Evolutionary conservation across 2,888 invertebrate species (phyloP), one percentile per base, ranked within the genome.

Genomic region (Ischnura elegans): DNA sequence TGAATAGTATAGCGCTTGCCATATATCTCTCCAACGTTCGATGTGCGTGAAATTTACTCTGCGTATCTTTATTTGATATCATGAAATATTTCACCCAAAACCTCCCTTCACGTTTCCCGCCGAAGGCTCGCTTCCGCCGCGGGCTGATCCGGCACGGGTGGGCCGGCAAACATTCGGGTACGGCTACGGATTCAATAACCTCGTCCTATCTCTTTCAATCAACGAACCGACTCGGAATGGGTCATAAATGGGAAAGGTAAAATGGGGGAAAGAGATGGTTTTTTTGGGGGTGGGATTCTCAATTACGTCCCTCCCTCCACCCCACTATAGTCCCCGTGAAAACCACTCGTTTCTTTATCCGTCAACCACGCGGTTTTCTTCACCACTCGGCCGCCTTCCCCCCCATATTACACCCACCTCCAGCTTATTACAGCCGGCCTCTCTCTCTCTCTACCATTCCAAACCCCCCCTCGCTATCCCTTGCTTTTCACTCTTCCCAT

Each of bases 271-370:
- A 36, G 25, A 36, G 76, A 25, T 76, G 25, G n/a, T n/a, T n/a
- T n/a, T n/a, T n/a, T n/a, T n/a, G n/a, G n/a, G 3, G 25, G 76
- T 29, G 36, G 76, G n/a, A 76, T 76, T 76, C 76, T 76, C 76
- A 76, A 76, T 76, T 76, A 51, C 51, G 51, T 10, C 51, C 51
- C 51, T 19, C 36, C 76, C 13, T n/a, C n/a, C n/a, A n/a, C n/a
- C n/a, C n/a, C n/a, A n/a, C n/a, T n/a, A n/a, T n/a, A n/a, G n/a
- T n/a, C n/a, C n/a, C 36, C 76, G 13, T 25, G 16, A 76, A 76
- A 76, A 76, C 29, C 76, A 76, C 76, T 76, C 76, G 36, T 76
- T 76, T 76, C 76, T 76, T 76, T 76, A 76, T 76, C 76, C 76
- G 16, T 76, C 76, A 76, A 76, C 76, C 76, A 36, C 76, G 76